Percentiles rank a stretch among this genome's conserved stretches.
phyloP scores from a whole-genome alignment of 2,888 invertebrate species.

The Tanaodytes sp. region DNA sequence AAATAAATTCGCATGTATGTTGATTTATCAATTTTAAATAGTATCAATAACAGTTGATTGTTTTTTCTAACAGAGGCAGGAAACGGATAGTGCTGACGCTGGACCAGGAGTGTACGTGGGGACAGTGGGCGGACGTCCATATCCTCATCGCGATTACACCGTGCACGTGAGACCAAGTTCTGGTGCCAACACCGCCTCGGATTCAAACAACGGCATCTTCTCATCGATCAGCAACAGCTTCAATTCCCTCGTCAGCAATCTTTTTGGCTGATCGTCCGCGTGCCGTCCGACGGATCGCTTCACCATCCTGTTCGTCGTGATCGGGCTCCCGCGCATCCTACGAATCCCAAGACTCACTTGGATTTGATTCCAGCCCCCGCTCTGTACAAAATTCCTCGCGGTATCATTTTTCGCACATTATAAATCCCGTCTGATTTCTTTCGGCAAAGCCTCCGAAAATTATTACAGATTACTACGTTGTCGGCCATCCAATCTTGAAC shows the following conservation, averaged over 20 bases:
- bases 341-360: constrained; percentile 48
- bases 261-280: constrained; percentile 78
- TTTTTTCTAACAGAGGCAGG: constrained; percentile 54
- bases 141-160: constrained; percentile 67
- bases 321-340: constrained; percentile 55
- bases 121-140: constrained; percentile 60
- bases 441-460: too few relatives aligned
- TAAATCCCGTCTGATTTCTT: not conserved
- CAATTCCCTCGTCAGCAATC: constrained; percentile 84
- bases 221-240: constrained; percentile 85
- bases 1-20: too few relatives aligned
- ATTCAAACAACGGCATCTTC: constrained; percentile 77
- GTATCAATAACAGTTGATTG: too few relatives aligned
- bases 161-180: constrained; percentile 66
- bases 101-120: constrained; percentile 60
- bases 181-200: constrained; percentile 64
- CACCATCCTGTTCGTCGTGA: constrained; percentile 53
- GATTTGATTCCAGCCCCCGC: constrained; percentile 27
- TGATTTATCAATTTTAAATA: too few relatives aligned
- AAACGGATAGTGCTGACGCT: constrained; percentile 57
- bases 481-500: too few relatives aligned
- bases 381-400: constrained; percentile 39
- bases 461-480: too few relatives aligned
- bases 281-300: constrained; percentile 56
- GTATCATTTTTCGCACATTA: not conserved